Evolutionary conservation across 2,797 vertebrate genomes (phyloP).

Genomic region (Neosilurus hyrtlii): DNA sequence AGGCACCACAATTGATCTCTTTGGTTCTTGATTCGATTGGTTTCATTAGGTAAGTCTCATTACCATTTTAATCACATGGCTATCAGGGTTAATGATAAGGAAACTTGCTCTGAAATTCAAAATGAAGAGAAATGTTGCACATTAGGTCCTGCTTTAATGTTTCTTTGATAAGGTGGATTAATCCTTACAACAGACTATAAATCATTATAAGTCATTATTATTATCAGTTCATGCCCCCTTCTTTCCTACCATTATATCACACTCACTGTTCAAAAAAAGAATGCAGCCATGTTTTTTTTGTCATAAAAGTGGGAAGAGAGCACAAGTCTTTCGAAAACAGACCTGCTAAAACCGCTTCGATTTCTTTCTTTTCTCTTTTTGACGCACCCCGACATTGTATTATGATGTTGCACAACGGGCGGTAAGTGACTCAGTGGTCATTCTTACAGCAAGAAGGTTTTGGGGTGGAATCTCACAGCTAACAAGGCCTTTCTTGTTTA

Average conservation of each 20-base stretch:
- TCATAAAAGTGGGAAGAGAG: not conserved
- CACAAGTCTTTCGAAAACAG: not conserved
- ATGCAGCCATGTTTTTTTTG: not conserved
- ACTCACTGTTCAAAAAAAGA: not conserved
- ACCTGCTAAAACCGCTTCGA: not conserved
- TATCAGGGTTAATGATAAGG: constrained; percentile 10
- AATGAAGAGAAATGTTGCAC: constrained; percentile 1
- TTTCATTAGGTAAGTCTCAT: constrained; percentile 29
- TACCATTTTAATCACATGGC: constrained; percentile 36
- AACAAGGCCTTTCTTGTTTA: too few relatives aligned
- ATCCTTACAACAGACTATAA: not conserved
- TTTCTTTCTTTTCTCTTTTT: not conserved
- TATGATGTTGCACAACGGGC: too few relatives aligned
- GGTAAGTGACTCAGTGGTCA: too few relatives aligned
- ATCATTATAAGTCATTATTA: not conserved
- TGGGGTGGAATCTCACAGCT: too few relatives aligned
- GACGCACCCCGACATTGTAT: too few relatives aligned
- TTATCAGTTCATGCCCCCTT: not conserved
- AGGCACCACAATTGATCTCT: constrained; percentile 42
- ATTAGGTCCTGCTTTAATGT: not conserved
- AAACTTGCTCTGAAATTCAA: not conserved
- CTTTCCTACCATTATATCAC: not conserved
- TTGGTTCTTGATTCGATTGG: constrained; percentile 41
- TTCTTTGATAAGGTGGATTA: constrained; percentile 4
- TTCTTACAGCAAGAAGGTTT: too few relatives aligned